Conservation (phyloP, 2,113 vertebrate genomes). For the Podiceps cristatus region DNA sequence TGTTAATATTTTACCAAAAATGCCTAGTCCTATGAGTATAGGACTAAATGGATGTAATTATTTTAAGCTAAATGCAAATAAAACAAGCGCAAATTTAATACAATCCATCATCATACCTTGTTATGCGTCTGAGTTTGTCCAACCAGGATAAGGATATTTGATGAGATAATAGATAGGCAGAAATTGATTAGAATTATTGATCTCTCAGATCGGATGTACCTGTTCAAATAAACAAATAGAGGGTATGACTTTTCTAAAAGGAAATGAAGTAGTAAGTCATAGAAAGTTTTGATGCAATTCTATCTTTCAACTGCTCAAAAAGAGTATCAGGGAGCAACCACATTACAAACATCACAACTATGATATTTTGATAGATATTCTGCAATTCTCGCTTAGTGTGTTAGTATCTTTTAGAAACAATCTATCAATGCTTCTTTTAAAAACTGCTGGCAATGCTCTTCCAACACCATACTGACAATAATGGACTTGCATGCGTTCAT, state of each 20-base stretch:
- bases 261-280: background rate
- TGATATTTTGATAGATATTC: background rate
- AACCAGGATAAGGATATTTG: conserved; percentile 96
- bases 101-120: conserved; percentile 83
- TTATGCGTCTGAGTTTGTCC: conserved; percentile 99
- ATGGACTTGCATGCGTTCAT: background rate
- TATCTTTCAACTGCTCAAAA: background rate
- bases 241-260: background rate
- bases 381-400: background rate
- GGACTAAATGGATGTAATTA: background rate
- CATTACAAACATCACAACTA: background rate
- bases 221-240: conserved; percentile 72
- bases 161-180: conserved; percentile 98
- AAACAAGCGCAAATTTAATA: background rate
- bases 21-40: background rate
- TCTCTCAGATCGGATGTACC: conserved; percentile 96
- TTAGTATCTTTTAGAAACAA: background rate
- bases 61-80: conserved; percentile 27
- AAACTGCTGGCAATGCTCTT: background rate
- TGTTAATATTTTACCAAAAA: conserved; percentile 31
- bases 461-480: background rate
- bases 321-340: background rate
- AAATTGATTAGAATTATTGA: conserved; percentile 99
- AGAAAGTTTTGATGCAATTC: background rate
- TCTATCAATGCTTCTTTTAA: background rate